Conservation (phyloP, 1,140 invertebrate genomes). For the Vollenhovia emeryi region DNA sequence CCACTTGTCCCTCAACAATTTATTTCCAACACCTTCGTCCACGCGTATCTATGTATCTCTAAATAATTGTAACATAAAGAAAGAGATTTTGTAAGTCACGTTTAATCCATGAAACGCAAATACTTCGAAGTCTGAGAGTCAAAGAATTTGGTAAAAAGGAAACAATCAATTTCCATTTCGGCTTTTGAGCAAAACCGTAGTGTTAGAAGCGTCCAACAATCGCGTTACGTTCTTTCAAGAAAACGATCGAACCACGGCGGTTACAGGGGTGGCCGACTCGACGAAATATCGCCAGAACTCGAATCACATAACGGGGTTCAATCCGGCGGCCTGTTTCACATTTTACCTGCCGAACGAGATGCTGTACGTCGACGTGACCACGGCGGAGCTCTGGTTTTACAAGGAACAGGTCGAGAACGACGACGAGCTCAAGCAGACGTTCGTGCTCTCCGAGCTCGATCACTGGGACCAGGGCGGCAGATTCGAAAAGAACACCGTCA, state of each 20-base stretch:
- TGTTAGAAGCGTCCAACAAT: not conserved
- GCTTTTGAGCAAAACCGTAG: not conserved
- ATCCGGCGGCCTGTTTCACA: constrained; percentile 90
- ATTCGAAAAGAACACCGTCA: constrained; percentile 90
- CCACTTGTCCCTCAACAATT: not conserved
- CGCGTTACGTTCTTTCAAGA: not conserved
- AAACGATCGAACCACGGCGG: not conserved
- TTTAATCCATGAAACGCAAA: not conserved
- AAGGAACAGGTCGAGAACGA: constrained; percentile 88
- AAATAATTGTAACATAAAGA: not conserved
- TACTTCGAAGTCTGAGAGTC: not conserved
- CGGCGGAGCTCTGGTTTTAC: constrained; percentile 93
- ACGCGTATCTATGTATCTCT: not conserved
- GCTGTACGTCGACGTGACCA: constrained; percentile 89
- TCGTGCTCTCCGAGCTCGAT: constrained; percentile 92
- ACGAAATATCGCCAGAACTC: constrained; percentile 79
- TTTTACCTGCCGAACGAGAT: constrained; percentile 89
- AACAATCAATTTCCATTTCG: not conserved
- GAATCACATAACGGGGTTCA: constrained; percentile 82
- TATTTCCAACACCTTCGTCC: not conserved
- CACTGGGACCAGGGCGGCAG: constrained; percentile 90
- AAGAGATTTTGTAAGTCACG: not conserved
- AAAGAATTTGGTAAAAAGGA: not conserved
- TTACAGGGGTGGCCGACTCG: constrained; percentile 73
- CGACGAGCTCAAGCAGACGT: constrained; percentile 88